A percentile compares a stretch with the other conserved stretches of the same genome.
Conservation (phyloP, 2,797 vertebrate species). For the Falco naumanni region DNA sequence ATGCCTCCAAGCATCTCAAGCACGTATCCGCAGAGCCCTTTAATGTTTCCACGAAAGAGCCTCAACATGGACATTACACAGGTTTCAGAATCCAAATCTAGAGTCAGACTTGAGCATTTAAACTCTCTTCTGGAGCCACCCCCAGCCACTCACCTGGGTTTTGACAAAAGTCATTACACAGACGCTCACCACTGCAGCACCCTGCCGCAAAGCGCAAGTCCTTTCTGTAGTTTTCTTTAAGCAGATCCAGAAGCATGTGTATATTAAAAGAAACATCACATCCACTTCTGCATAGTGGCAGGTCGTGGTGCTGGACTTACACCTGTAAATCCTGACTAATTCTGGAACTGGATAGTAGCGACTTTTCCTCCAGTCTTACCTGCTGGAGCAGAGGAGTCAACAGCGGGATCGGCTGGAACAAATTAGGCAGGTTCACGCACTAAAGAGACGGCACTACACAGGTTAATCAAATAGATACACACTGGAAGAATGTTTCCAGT, state of each 20-base stretch:
- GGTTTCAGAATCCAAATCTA: neutral
- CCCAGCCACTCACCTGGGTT: neutral
- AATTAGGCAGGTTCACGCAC: neutral
- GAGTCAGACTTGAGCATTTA: neutral
- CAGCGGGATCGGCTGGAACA: neutral
- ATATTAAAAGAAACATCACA: neutral
- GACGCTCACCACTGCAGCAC: neutral
- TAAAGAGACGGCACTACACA: neutral
- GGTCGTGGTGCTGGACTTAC: neutral
- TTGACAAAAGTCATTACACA: neutral
- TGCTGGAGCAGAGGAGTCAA: neutral
- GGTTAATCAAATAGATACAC: neutral
- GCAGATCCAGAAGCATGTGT: neutral
- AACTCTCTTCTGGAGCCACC: neutral
- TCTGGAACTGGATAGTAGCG: neutral
- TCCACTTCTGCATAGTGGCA: neutral
- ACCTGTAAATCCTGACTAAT: neutral
- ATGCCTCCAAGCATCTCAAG: neutral
- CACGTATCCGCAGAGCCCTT: accelerated
- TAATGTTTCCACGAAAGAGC: neutral
- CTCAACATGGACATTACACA: neutral
- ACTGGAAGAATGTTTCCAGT: neutral
- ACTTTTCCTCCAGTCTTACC: neutral
- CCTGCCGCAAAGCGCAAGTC: neutral
- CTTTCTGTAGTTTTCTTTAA: neutral